Conservation (phyloP, 2,888 invertebrate species). For the Tetanocera ferruginea region DNA sequence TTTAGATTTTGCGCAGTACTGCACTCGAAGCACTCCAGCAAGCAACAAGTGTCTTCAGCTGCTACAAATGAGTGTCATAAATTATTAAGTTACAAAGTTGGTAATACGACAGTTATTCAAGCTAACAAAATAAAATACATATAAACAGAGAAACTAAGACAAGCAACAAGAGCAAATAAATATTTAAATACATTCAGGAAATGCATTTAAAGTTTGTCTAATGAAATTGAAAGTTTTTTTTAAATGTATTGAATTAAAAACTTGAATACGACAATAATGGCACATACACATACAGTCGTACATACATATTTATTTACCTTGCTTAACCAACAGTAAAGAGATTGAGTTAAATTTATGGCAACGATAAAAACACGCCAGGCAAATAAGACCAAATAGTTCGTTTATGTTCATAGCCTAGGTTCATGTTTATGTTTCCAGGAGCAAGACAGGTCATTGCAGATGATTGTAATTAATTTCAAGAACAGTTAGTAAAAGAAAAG, state of each 20-base stretch:
- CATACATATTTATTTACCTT: too few relatives aligned
- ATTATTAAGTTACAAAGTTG: background rate
- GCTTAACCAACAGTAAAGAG: background rate
- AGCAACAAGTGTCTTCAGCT: background rate
- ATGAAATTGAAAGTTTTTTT: too few relatives aligned
- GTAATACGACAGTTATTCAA: background rate
- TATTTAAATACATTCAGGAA: conserved; percentile 16
- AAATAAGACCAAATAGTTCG: background rate
- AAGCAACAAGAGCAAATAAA: conserved; percentile 2
- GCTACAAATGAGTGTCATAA: background rate
- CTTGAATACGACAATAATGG: too few relatives aligned
- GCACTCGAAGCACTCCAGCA: background rate
- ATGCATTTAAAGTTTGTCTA: too few relatives aligned
- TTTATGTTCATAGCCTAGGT: background rate
- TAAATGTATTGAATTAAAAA: too few relatives aligned
- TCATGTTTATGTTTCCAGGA: background rate
- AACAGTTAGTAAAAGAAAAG: background rate
- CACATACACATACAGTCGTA: too few relatives aligned
- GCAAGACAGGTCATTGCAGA: background rate
- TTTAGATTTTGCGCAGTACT: background rate
- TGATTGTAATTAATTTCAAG: conserved; percentile 20
- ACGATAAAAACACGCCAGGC: background rate
- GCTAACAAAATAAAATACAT: background rate
- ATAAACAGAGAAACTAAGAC: background rate
- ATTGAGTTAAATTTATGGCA: conserved; percentile 2